Percentiles rank a stretch among this genome's conserved stretches.
phyloP scores from a whole-genome alignment of 2,797 vertebrate species.

The Thunnus albacares region DNA sequence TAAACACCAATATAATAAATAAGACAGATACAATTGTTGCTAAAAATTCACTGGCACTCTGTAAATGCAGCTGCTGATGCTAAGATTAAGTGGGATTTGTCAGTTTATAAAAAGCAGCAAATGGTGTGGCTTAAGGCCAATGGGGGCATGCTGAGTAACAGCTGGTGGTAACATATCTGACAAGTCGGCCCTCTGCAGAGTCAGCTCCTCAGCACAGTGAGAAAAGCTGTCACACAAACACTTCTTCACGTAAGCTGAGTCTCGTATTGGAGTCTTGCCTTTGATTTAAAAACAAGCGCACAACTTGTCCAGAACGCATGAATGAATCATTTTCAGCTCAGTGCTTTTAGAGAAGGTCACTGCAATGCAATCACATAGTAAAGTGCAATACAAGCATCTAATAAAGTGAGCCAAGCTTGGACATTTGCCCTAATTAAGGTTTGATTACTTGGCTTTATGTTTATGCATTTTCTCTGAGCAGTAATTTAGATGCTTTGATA shows the following conservation, averaged over 20 bases:
- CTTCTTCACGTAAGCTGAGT: not conserved
- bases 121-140: conserved; percentile 22
- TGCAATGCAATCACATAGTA: not conserved
- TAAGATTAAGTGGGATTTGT: conserved; percentile 61
- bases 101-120: conserved; percentile 62
- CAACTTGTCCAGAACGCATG: not conserved
- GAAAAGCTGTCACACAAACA: conserved; percentile 6
- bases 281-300: not conserved
- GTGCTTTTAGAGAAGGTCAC: not conserved
- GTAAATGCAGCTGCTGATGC: conserved; percentile 23
- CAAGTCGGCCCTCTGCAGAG: conserved; percentile 13
- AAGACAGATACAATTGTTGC: not conserved
- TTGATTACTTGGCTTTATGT: not conserved
- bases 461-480: not conserved
- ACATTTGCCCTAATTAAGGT: not conserved
- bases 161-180: conserved; percentile 50
- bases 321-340: not conserved
- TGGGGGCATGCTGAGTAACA: conserved; percentile 31
- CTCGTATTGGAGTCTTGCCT: not conserved
- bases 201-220: not conserved
- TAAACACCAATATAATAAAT: not conserved
- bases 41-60: conserved; percentile 1
- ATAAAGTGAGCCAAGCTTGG: not conserved
- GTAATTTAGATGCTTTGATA: not conserved
- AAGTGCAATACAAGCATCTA: not conserved